Conservation (phyloP, 30 jellyfish, hydroid and myxozoan genomes). For the Turritopsis dohrnii region DNA sequence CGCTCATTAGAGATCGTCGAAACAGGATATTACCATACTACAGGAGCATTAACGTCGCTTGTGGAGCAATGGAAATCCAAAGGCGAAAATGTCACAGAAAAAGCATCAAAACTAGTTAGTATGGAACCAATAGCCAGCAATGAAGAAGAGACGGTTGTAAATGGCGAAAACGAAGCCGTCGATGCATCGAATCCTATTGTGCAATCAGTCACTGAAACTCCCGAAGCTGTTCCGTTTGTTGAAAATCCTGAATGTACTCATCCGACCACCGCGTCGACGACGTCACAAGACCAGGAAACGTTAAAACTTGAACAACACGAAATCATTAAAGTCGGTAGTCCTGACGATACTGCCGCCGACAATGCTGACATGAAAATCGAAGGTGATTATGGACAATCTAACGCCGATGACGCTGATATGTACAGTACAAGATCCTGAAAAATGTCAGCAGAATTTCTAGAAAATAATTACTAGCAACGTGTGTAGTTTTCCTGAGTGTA, state of each 20-base stretch:
- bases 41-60: not conserved
- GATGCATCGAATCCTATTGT: not conserved
- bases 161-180: not conserved
- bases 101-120: not conserved
- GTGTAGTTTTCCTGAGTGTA: not conserved
- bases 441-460: not conserved
- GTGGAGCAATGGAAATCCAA: not conserved
- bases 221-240: not conserved
- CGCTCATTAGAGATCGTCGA: slow-evolving; percentile 22
- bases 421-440: slow-evolving; percentile 25
- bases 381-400: slow-evolving; percentile 43
- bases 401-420: slow-evolving; percentile 39
- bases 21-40: slow-evolving; percentile 26
- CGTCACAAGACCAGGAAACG: slow-evolving; percentile 12
- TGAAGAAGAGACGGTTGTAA: not conserved
- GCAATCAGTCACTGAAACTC: not conserved
- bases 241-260: not conserved
- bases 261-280: not conserved
- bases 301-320: not conserved
- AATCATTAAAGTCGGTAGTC: not conserved
- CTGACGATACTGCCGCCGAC: not conserved
- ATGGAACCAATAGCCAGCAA: not conserved
- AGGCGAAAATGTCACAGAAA: not conserved
- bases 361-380: not conserved
- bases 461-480: not conserved